phyloP scores from a whole-genome alignment of 2,797 vertebrate species.

The Clarias platycephalus region DNA sequence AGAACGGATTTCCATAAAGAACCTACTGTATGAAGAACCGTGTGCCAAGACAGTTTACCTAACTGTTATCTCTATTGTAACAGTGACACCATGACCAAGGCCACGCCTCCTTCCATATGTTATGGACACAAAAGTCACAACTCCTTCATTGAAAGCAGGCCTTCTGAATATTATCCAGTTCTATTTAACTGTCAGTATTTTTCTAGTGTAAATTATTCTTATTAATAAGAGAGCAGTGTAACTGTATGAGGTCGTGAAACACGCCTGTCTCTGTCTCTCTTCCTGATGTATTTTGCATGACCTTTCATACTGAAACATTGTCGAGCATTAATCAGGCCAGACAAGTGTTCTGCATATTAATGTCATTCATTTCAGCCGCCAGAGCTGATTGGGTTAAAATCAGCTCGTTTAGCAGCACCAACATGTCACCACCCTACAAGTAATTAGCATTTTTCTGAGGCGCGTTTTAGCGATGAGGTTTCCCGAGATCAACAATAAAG shows the following conservation, averaged over 20 bases:
- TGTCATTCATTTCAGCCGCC: slow-evolving; percentile 64
- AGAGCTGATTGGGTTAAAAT: slow-evolving; percentile 74
- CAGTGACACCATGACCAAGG: not conserved
- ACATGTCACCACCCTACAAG: slow-evolving; percentile 66
- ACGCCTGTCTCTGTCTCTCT: not conserved
- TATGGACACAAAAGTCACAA: not conserved
- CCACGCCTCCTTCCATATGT: not conserved
- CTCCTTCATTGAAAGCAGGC: not conserved
- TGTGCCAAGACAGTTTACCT: not conserved
- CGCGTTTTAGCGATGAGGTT: slow-evolving; percentile 65
- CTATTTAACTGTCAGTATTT: not conserved
- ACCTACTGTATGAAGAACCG: not conserved
- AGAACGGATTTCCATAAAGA: not conserved
- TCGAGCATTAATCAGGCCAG: slow-evolving; percentile 62
- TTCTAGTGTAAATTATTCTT: not conserved
- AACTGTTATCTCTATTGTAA: not conserved
- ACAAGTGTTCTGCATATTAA: slow-evolving; percentile 70
- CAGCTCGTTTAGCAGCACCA: slow-evolving; percentile 70
- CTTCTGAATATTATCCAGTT: not conserved
- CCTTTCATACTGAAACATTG: slow-evolving; percentile 48
- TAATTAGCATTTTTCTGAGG: slow-evolving; percentile 71
- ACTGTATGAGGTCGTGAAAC: not conserved
- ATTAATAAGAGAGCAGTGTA: not conserved
- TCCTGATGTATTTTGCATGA: slow-evolving; percentile 55
- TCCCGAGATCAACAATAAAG: slow-evolving; percentile 80